A percentile compares a stretch with the other conserved stretches of the same genome.
Evolutionary conservation across 2,113 vertebrate species (phyloP).

Genomic region (Megatriorchis doriae): DNA sequence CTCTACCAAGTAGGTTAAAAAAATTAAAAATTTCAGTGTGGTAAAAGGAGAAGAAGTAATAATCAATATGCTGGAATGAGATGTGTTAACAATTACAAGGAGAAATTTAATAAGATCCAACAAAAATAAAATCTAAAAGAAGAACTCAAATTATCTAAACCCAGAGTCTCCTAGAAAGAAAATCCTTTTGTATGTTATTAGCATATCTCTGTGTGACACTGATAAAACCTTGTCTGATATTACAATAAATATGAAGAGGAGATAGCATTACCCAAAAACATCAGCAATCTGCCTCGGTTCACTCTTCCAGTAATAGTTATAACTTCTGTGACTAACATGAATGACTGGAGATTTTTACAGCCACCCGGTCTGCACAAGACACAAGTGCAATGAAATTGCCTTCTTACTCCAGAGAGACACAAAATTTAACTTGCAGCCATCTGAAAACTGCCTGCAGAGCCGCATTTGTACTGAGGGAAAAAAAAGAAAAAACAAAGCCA

Average conservation of each 20-base stretch:
- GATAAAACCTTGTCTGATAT: not conserved
- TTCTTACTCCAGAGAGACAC: slow-evolving; percentile 23
- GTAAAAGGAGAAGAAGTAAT: not conserved
- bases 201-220: not conserved
- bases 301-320: slow-evolving; percentile 18
- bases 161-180: not conserved
- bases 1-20: not conserved
- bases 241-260: slow-evolving; percentile 10
- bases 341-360: slow-evolving; percentile 29
- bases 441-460: not conserved
- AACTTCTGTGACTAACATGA: slow-evolving; percentile 29
- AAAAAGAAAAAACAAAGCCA: not conserved
- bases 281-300: not conserved
- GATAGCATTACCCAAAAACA: not conserved
- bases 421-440: slow-evolving; percentile 31
- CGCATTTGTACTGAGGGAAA: not conserved
- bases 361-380: not conserved
- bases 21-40: not conserved
- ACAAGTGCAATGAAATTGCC: slow-evolving; percentile 26
- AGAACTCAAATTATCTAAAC: not conserved
- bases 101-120: not conserved
- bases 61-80: not conserved
- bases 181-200: not conserved
- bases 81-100: not conserved
- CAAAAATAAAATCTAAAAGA: not conserved